Base-by-base conservation (phyloP, 64 coral and sea anemone species). In the Cladopsammia gracilis region DNA sequence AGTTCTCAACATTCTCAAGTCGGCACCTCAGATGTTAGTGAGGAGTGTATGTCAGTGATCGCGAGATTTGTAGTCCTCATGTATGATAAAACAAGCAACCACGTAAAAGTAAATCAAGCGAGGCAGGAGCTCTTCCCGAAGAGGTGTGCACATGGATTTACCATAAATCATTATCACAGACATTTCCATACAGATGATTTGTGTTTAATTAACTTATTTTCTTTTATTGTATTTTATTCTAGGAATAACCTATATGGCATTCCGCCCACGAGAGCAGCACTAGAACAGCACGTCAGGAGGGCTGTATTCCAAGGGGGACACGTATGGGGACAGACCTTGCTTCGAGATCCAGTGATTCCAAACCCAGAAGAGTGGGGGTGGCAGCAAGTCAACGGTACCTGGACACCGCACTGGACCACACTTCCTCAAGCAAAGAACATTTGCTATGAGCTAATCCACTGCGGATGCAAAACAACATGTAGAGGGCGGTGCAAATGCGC, bases 61-160 rank as follows among this genome's bases (percentile, higher is more conserved):
- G 78, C 62, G 14, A 82, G 78, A n/a, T 82, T 82, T 54, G 78
- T 82, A 5, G 56, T 82, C 4, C 22, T 82, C 9, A 16, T 82
- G 7, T 82, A 46, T 82, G 78, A 82, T 18, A 54, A 82, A n/a
- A 82, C 78, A 61, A 82, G 78, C 59, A 82, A 20, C 48, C 54
- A 23, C 2, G 11, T 58, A 4, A 84, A 84, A 48, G 80, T 84
- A 9, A 64, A 84, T 15, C 25, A 66, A 67, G 80, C 61, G 34
- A 6, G 43, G 3, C 34, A 84, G 25, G 15, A 84, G 23, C 56
- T 84, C 3, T 84, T 84, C 20, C 15, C 34, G 13, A 84, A 67
- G 25, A 84, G 9, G 14, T 64, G 34, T 34, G 34, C 2, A 34
- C 34, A 34, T 34, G 34, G 34, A 34, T 34, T 34, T 34, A 34